A percentile compares a stretch with the other conserved stretches of the same genome.
These are phyloP conservation scores for Sycophaga agraensis DNA, from an alignment of 1,140 invertebrate species.

Conservation along the genomic window DNA sequence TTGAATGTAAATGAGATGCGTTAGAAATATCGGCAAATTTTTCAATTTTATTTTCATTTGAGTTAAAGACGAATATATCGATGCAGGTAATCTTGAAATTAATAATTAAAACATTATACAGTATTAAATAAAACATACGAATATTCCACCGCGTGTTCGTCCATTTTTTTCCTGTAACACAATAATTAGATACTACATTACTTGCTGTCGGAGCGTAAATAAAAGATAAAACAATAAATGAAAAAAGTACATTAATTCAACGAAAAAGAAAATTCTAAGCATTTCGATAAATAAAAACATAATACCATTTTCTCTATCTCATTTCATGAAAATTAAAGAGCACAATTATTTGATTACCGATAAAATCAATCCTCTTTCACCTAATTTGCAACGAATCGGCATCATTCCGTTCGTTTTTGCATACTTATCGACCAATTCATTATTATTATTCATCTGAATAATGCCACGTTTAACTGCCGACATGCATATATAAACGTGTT, in stretches of 20 bases:
- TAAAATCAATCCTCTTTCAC: conserved; percentile 8
- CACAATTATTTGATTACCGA: conserved; percentile 4
- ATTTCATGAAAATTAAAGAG: conserved; percentile 10
- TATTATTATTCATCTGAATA: too few relatives aligned
- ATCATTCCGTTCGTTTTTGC: too few relatives aligned
- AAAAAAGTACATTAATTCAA: conserved; percentile 10
- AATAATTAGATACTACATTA: conserved; percentile 12
- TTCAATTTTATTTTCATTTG: not conserved
- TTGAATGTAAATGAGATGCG: not conserved
- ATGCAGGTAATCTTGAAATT: conserved; percentile 6
- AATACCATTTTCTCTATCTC: not conserved
- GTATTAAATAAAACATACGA: conserved; percentile 10
- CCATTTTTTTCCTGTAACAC: conserved; percentile 10
- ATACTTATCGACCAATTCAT: too few relatives aligned
- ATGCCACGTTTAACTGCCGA: too few relatives aligned
- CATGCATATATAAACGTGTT: too few relatives aligned
- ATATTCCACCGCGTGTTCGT: conserved; percentile 17
- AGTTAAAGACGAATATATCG: not conserved
- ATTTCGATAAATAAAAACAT: conserved; percentile 12
- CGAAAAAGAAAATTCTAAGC: conserved; percentile 3
- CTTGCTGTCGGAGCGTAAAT: conserved; percentile 17
- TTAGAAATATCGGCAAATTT: not conserved
- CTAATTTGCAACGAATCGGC: not conserved
- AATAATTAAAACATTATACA: conserved; percentile 10
- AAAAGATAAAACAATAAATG: conserved; percentile 24